Percentiles rank a stretch among this genome's conserved stretches.
These are phyloP conservation scores for Papilio protenor DNA, from an alignment of 2,888 invertebrate species.

Conservation along the genomic window DNA sequence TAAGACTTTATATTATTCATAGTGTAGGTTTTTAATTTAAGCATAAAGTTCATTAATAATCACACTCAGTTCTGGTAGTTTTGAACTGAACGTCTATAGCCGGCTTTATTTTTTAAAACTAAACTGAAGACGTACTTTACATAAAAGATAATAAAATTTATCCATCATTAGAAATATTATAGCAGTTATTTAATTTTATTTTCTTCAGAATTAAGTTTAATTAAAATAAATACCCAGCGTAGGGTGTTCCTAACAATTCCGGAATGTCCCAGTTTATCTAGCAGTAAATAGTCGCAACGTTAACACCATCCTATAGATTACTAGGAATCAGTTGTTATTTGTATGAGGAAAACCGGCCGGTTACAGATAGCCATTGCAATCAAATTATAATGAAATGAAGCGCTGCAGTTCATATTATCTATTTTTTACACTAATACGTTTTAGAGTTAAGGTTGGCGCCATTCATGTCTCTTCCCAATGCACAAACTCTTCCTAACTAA, in stretches of 20 bases:
- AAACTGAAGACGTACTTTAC: too few relatives aligned
- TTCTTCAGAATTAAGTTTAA: background rate
- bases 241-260: too few relatives aligned
- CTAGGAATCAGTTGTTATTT: background rate
- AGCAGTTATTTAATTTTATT: background rate
- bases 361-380: background rate
- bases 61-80: too few relatives aligned
- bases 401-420: background rate
- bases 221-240: background rate
- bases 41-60: too few relatives aligned
- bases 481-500: too few relatives aligned
- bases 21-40: too few relatives aligned
- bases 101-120: too few relatives aligned
- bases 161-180: background rate
- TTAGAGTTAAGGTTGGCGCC: too few relatives aligned
- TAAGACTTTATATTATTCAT: background rate
- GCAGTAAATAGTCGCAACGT: background rate
- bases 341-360: conserved; percentile 4
- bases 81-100: too few relatives aligned
- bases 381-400: background rate
- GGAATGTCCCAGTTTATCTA: background rate
- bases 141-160: background rate
- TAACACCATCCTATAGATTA: background rate
- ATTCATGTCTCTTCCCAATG: too few relatives aligned
- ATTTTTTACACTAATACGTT: background rate